These are phyloP conservation scores for Gryon sp. DNA, from an alignment of 1,140 invertebrate species.

Conservation along the genomic window DNA sequence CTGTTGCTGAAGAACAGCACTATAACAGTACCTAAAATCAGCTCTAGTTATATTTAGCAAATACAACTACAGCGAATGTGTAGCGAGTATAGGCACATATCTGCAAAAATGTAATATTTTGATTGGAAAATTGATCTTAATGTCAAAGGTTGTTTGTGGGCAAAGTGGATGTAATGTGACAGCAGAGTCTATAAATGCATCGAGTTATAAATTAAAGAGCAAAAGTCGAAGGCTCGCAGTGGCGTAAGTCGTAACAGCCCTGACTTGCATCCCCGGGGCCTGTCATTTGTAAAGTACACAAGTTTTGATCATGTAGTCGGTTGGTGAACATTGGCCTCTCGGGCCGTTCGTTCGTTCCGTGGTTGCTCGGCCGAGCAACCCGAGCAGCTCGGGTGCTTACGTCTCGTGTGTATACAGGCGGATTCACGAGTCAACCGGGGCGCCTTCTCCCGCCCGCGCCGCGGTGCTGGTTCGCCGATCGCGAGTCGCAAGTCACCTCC, in stretches of 20 bases:
- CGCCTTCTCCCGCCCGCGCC: slow-evolving; percentile 70
- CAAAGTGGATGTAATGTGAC: no score
- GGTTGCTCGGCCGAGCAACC: slow-evolving; percentile 44
- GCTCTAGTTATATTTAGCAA: no score
- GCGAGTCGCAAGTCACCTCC: slow-evolving; percentile 77
- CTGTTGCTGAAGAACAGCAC: no score
- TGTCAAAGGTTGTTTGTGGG: no score
- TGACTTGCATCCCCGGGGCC: background rate
- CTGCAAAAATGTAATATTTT: no score
- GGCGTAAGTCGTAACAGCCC: slow-evolving; percentile 4
- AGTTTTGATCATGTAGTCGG: slow-evolving; percentile 30
- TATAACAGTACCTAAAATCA: no score
- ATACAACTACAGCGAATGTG: no score
- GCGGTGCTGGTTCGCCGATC: slow-evolving; percentile 65
- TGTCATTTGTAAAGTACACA: slow-evolving; percentile 37
- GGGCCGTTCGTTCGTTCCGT: slow-evolving; percentile 2
- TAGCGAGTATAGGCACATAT: no score
- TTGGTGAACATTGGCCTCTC: slow-evolving; percentile 17
- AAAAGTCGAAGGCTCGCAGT: background rate
- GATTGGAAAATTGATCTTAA: no score
- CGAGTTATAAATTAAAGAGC: slow-evolving; percentile 10
- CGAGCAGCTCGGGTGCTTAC: slow-evolving; percentile 54
- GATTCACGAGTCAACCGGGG: slow-evolving; percentile 61
- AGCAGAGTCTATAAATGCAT: no score
- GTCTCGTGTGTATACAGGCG: slow-evolving; percentile 54